phyloP scores from a whole-genome alignment of 2,113 vertebrate genomes.

The Emydocephalus ijimae region DNA sequence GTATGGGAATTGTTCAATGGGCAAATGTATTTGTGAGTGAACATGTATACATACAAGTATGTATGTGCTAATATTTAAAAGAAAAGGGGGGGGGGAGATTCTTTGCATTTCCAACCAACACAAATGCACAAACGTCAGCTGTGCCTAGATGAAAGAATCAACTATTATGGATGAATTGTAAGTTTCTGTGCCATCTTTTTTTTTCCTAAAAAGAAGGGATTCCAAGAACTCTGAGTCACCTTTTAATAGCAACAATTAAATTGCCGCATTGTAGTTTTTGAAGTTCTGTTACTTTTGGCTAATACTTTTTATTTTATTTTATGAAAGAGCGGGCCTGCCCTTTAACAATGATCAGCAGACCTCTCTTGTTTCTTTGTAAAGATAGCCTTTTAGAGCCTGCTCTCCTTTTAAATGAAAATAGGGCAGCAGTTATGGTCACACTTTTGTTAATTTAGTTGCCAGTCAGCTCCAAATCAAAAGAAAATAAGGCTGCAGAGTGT shows the following conservation, averaged over 20 bases:
- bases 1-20: background rate
- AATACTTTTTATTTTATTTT: conserved; percentile 69
- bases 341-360: conserved; percentile 80
- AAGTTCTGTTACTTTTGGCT: conserved; percentile 60
- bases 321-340: conserved; percentile 74
- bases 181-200: conserved; percentile 22
- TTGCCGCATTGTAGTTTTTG: conserved; percentile 56
- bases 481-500: conserved; percentile 90
- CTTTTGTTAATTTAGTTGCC: conserved; percentile 87
- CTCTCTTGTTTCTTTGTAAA: conserved; percentile 82
- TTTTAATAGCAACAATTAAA: conserved; percentile 50
- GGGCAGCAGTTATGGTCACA: conserved; percentile 89
- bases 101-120: conserved; percentile 8
- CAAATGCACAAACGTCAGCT: conserved; percentile 31
- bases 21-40: too few relatives aligned
- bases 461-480: conserved; percentile 85
- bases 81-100: background rate
- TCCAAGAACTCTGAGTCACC: conserved; percentile 45
- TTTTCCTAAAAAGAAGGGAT: conserved; percentile 51
- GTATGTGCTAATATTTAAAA: background rate
- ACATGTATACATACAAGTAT: background rate
- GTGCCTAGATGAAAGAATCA: conserved; percentile 59
- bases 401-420: conserved; percentile 84
- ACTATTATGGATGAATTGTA: conserved; percentile 45
- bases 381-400: conserved; percentile 80